Conservation (phyloP, 2,888 invertebrate species). For the Agapostemon virescens region DNA sequence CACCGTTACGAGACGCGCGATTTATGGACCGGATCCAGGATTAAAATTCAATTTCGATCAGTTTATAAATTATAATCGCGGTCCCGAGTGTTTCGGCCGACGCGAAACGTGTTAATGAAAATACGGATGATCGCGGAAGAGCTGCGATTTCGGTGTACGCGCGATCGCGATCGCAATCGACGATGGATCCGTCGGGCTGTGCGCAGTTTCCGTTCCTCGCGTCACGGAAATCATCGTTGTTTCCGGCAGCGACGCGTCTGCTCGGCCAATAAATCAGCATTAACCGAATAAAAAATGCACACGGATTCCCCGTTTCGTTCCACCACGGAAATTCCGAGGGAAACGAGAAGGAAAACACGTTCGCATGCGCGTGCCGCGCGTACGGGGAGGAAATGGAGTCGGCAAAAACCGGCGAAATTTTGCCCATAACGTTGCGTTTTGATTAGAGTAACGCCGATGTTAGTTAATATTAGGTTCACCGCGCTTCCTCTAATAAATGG, state of each 20-base stretch:
- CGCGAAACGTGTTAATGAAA: background rate
- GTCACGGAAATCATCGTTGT: background rate
- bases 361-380: background rate
- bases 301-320: conserved; percentile 2
- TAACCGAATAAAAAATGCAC: background rate
- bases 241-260: background rate
- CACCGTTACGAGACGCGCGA: background rate
- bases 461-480: conserved; percentile 65
- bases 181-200: background rate
- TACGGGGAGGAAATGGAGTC: background rate
- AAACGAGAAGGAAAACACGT: background rate
- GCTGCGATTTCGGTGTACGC: background rate
- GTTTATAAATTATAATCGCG: background rate
- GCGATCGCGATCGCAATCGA: background rate
- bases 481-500: conserved; percentile 57
- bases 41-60: conserved; percentile 5
- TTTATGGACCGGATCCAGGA: background rate
- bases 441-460: conserved; percentile 61
- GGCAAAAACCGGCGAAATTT: background rate
- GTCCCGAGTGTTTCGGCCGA: background rate
- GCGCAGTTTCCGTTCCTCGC: background rate
- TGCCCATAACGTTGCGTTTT: conserved; percentile 35
- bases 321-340: background rate
- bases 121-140: background rate
- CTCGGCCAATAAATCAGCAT: background rate